Percentiles rank a stretch among this genome's conserved stretches.
These are phyloP conservation scores for Calameuta filiformis DNA, from an alignment of 2,888 invertebrate genomes.

Conservation along the genomic window DNA sequence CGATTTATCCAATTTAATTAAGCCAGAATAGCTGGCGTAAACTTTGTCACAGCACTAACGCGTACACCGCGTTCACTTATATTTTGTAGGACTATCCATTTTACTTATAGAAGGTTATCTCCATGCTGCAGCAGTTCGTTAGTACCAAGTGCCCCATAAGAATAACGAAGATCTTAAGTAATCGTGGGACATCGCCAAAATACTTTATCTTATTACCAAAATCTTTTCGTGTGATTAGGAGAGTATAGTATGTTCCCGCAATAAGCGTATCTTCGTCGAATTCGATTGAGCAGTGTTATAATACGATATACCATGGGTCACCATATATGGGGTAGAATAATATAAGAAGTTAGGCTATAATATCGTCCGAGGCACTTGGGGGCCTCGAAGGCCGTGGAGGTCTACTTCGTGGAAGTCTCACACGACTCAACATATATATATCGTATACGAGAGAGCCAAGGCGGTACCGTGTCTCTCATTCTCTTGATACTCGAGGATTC, in stretches of 20 bases:
- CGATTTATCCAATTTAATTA: conserved; percentile 5
- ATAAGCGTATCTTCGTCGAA: neutral
- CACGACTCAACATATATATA: conserved; percentile 30
- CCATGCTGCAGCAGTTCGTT: neutral
- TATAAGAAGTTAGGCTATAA: conserved; percentile 47
- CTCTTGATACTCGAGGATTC: neutral
- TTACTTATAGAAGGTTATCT: neutral
- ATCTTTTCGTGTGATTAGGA: neutral
- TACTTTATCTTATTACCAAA: neutral
- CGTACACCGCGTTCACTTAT: neutral
- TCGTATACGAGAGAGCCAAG: neutral
- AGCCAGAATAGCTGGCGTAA: neutral
- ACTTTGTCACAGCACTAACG: neutral
- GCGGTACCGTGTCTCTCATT: conserved; percentile 3
- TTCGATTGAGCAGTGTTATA: neutral
- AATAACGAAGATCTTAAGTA: neutral
- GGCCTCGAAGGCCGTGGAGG: conserved; percentile 36
- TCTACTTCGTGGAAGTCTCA: conserved; percentile 55
- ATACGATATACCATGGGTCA: conserved; percentile 40
- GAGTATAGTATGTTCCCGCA: neutral
- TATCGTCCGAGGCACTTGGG: conserved; percentile 36
- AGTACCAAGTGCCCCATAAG: neutral
- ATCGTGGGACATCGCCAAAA: neutral
- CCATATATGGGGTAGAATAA: conserved; percentile 51
- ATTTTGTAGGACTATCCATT: neutral